These are phyloP conservation scores for Florisuga fusca DNA, from an alignment of 2,797 vertebrate species.

Conservation along the genomic window DNA sequence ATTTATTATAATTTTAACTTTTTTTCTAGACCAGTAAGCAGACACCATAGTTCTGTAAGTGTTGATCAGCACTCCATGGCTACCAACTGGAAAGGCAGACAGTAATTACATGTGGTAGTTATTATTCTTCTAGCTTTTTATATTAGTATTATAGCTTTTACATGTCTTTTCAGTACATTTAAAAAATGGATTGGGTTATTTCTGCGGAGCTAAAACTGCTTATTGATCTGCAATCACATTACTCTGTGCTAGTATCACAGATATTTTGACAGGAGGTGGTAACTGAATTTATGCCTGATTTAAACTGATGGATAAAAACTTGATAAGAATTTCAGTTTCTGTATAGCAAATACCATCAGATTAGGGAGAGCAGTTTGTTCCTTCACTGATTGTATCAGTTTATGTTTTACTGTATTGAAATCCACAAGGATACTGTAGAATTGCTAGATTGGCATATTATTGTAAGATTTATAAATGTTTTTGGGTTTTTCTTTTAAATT, in stretches of 20 bases:
- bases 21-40: background rate
- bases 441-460: background rate
- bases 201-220: slow-evolving; percentile 11
- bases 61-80: background rate
- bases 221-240: slow-evolving; percentile 23
- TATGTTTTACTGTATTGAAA: slow-evolving; percentile 17
- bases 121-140: background rate
- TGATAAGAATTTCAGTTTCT: slow-evolving; percentile 14
- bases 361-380: slow-evolving; percentile 13
- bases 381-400: slow-evolving; percentile 39
- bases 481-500: background rate
- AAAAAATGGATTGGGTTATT: background rate
- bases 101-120: background rate
- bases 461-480: slow-evolving; percentile 3
- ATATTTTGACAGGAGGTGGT: slow-evolving; percentile 16
- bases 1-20: background rate
- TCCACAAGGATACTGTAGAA: background rate
- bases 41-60: background rate
- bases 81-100: background rate
- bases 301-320: slow-evolving; percentile 39
- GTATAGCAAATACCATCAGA: slow-evolving; percentile 20
- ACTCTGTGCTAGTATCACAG: slow-evolving; percentile 19
- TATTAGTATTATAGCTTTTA: background rate
- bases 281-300: slow-evolving; percentile 51
- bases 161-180: background rate